Percentiles rank a stretch among this genome's conserved stretches.
Conservation (phyloP, 2,113 vertebrate genomes). For the Uropsilus gracilis region DNA sequence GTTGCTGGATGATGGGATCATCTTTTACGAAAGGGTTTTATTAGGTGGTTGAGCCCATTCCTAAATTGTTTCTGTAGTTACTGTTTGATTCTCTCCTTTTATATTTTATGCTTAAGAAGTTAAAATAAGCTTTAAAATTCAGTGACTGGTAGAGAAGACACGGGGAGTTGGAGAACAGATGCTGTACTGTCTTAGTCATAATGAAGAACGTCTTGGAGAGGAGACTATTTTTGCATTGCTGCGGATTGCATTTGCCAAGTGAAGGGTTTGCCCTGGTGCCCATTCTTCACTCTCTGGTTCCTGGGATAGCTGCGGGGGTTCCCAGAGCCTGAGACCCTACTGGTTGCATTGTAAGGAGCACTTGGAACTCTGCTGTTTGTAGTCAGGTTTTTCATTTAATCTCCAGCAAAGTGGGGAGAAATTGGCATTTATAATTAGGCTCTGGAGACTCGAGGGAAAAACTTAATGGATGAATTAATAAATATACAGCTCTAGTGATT, state of each 20-base stretch:
- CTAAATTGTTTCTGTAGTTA: constrained; percentile 1
- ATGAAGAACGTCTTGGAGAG: constrained; percentile 32
- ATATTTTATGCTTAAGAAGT: constrained; percentile 6
- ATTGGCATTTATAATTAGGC: constrained; percentile 41
- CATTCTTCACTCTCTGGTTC: constrained; percentile 46
- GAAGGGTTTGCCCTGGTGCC: constrained; percentile 35
- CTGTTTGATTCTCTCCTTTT: neutral
- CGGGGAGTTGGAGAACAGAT: neutral
- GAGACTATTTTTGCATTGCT: neutral
- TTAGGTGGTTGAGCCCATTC: constrained; percentile 27
- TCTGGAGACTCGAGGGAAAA: constrained; percentile 2
- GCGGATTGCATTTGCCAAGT: constrained; percentile 23
- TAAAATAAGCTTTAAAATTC: constrained; percentile 51
- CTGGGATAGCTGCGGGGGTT: neutral
- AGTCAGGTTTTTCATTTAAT: constrained; percentile 41
- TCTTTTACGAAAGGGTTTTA: constrained; percentile 44
- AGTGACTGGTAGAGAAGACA: neutral
- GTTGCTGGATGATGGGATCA: constrained; percentile 41
- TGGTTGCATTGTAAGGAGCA: constrained; percentile 30
- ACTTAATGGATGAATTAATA: constrained; percentile 28
- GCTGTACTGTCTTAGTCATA: neutral
- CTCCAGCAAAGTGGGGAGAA: neutral
- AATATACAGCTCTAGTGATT: constrained; percentile 46
- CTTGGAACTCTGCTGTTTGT: neutral
- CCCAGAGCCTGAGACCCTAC: neutral